Base-by-base conservation (phyloP, 2,888 invertebrate species). In the Leucophenga montana region DNA sequence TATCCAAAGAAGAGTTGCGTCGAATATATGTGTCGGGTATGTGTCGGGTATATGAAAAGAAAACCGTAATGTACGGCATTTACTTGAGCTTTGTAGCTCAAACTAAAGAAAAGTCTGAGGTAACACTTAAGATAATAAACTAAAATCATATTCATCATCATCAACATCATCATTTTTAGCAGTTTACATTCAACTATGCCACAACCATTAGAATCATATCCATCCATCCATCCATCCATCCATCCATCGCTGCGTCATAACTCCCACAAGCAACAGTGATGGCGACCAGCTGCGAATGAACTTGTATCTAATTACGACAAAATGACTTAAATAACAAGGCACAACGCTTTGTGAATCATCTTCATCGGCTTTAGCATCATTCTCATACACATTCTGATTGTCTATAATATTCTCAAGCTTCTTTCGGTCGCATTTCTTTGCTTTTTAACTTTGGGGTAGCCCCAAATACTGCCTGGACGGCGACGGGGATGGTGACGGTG, bases 311-410 rank as follows among this genome's bases (percentile, higher is more conserved):
- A 72, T 70, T 70, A 70, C 72, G 61, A 70, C 70, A 72, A 70
- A 66, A 62, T 68, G 67, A 68, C 71, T 73, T 70, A 71, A 67
- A 72, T 71, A 73, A 70, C 73, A 73, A 73, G 71, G 71, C 46
- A 1, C 46, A 33, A 50, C 14, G 27, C 48, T 46, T 64, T 18
- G 14, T 48, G n/a, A 54, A 16, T 48, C 57, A 56, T 59, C 64
- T 48, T 39, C 39, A 39, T 39, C 39, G 33, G 33, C 33, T 33
- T 33, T 33, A 33, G 33, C n/a, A n/a, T 11, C 39, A 39, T 8
- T 11, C 39, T 11, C 39, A 39, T 8, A 3, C 39, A 39, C 39
- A 39, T 1, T 39, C 9, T 11, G 11, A 39, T 39, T 39, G 39
- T 39, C 39, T 11, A 11, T 39, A 3, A 11, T 8, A 5, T 11